Conservation (phyloP, 37 sponge, comb jelly and placozoan genomes). For the Corticium candelabrum region DNA sequence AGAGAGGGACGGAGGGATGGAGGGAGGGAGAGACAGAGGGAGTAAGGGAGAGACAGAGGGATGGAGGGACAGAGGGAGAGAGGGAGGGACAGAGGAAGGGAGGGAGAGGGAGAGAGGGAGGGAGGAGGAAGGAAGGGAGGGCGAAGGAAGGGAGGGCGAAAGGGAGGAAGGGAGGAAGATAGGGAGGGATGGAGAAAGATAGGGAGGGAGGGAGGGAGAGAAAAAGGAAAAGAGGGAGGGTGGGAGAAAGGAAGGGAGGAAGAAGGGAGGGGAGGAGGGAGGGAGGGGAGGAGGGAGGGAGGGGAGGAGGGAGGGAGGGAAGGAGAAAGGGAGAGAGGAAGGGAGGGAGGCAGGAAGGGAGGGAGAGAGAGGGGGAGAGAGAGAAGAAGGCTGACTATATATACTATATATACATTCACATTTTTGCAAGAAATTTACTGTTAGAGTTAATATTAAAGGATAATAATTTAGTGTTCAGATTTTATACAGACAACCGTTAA, state of each 20-base stretch:
- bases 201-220: background rate
- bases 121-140: background rate
- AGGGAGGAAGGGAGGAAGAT: background rate
- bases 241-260: too few relatives aligned
- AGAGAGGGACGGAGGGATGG: too few relatives aligned
- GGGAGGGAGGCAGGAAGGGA: background rate
- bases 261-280: background rate
- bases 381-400: background rate
- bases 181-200: background rate
- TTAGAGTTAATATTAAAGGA: too few relatives aligned
- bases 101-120: background rate
- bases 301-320: background rate
- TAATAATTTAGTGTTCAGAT: too few relatives aligned
- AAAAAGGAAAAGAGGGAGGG: background rate
- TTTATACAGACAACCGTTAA: too few relatives aligned
- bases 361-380: constrained; percentile 2
- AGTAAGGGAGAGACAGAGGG: too few relatives aligned
- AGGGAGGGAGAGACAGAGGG: too few relatives aligned
- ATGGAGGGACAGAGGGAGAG: too few relatives aligned
- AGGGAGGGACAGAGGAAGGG: too few relatives aligned
- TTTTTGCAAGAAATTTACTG: too few relatives aligned
- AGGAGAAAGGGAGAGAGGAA: too few relatives aligned
- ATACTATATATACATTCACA: too few relatives aligned
- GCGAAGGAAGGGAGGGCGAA: background rate
- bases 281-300: background rate